Conservation (phyloP, 2,113 vertebrate genomes). For the Forbesichthys agassizii region DNA sequence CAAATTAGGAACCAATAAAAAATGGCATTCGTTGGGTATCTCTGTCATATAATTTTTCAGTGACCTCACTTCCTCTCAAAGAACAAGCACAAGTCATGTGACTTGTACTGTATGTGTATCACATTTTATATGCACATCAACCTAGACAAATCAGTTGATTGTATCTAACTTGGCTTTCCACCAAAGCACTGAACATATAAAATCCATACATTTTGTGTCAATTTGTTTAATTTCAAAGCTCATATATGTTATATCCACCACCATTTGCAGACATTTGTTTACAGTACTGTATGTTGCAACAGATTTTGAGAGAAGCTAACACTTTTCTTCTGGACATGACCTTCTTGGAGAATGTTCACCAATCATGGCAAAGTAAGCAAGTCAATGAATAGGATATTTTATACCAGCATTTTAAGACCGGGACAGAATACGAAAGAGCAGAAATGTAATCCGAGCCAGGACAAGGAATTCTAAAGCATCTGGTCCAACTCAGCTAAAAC, state of each 20-base stretch:
- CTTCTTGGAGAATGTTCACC: constrained; percentile 5
- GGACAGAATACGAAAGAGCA: background rate
- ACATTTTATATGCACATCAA: too few relatives aligned
- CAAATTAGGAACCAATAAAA: too few relatives aligned
- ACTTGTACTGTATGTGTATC: too few relatives aligned
- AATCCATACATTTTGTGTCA: background rate
- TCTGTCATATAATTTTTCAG: background rate
- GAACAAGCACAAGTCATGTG: background rate
- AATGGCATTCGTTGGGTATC: background rate
- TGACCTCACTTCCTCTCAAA: too few relatives aligned
- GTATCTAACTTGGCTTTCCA: background rate
- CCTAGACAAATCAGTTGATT: too few relatives aligned
- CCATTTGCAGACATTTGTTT: background rate
- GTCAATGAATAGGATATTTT: background rate
- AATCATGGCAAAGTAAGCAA: background rate
- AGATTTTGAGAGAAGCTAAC: background rate
- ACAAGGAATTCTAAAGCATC: constrained; percentile 13
- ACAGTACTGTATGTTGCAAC: constrained; percentile 9
- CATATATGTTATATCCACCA: constrained; percentile 19
- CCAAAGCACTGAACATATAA: background rate
- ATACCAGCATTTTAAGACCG: background rate
- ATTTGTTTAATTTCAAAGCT: background rate
- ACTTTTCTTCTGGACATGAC: constrained; percentile 10
- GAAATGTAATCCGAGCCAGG: constrained; percentile 1
- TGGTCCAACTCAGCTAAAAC: constrained; percentile 9